phyloP scores from a whole-genome alignment of 2,113 vertebrate species.

The Neodontobutis hainanensis region DNA sequence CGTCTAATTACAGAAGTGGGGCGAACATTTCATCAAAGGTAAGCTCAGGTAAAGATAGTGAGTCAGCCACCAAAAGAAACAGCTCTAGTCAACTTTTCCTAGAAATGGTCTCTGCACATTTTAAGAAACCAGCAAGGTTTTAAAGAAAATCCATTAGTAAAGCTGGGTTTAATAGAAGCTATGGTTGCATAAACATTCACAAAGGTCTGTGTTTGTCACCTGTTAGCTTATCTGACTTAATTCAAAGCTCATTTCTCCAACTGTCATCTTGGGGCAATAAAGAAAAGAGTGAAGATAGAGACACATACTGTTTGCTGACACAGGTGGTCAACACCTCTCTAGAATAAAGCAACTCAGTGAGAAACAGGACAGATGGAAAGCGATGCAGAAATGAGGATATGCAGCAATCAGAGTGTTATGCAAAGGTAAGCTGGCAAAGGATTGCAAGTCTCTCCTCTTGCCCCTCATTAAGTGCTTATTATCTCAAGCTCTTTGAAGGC shows the following conservation, averaged over 20 bases:
- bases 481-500: conserved; percentile 43
- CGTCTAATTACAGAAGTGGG: too few species aligned
- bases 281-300: background rate
- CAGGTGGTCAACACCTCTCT: conserved; percentile 54
- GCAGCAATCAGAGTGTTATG: conserved; percentile 40
- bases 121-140: conserved; percentile 47
- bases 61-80: conserved; percentile 30
- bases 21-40: too few species aligned
- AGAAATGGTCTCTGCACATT: conserved; percentile 55
- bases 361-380: conserved; percentile 34
- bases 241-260: conserved; percentile 63
- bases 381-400: conserved; percentile 56
- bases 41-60: background rate
- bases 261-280: conserved; percentile 35
- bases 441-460: conserved; percentile 57
- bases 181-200: conserved; percentile 17
- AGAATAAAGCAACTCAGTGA: conserved; percentile 59
- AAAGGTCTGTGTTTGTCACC: conserved; percentile 47
- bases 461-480: conserved; percentile 55
- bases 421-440: conserved; percentile 56
- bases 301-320: conserved; percentile 63
- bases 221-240: conserved; percentile 62
- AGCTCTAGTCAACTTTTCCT: conserved; percentile 42
- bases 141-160: conserved; percentile 64
- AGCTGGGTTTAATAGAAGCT: conserved; percentile 51